A percentile compares a stretch with the other conserved stretches of the same genome.
Conservation (phyloP, 2,113 vertebrate genomes). For the Pachyramphus minor region DNA sequence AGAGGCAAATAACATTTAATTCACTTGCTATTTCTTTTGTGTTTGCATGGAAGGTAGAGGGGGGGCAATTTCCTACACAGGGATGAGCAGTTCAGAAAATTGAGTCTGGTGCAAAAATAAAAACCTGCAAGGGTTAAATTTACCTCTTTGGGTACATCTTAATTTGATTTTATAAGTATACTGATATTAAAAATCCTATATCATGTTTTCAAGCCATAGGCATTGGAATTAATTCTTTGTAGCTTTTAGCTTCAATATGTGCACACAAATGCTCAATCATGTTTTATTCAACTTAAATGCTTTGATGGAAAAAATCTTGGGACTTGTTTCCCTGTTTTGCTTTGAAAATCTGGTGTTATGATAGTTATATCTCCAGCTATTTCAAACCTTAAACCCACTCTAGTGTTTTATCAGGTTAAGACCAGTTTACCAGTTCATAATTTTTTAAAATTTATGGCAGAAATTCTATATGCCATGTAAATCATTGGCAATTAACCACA, state of each 20-base stretch:
- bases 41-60: slow-evolving; percentile 22
- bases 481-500: not conserved
- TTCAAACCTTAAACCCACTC: not conserved
- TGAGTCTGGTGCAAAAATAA: slow-evolving; percentile 17
- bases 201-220: not conserved
- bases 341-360: not conserved
- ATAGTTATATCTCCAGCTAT: not conserved
- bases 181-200: not conserved
- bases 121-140: not conserved
- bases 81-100: slow-evolving; percentile 71
- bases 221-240: not conserved
- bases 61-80: not conserved
- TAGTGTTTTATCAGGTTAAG: not conserved
- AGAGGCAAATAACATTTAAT: not conserved
- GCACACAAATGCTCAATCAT: not conserved
- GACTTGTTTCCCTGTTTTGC: not conserved
- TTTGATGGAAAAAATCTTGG: not conserved
- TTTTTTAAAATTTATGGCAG: not conserved
- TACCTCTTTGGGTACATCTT: not conserved
- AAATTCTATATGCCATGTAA: not conserved
- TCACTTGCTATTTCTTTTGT: slow-evolving; percentile 24
- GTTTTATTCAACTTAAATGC: not conserved
- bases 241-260: not conserved
- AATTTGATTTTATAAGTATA: not conserved
- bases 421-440: not conserved